phyloP scores from a whole-genome alignment of 2,797 vertebrate species.

The Scyliorhinus canicula region DNA sequence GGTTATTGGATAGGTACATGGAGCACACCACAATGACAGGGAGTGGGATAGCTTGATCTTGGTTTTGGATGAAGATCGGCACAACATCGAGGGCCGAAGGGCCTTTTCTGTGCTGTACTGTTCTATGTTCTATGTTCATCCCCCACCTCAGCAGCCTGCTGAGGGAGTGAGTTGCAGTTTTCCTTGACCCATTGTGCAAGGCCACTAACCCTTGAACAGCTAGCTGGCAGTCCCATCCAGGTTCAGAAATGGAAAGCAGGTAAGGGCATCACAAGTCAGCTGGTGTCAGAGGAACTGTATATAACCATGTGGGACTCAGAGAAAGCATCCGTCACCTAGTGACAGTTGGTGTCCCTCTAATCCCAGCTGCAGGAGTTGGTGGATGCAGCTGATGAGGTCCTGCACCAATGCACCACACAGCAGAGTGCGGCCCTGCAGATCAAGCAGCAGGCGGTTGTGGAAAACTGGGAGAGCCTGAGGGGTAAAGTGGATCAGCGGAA shows the following conservation, averaged over 20 bases:
- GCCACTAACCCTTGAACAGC: not conserved
- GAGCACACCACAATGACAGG: too few species aligned
- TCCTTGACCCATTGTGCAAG: not conserved
- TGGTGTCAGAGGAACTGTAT: not conserved
- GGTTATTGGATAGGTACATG: too few species aligned
- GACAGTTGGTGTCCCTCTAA: not conserved
- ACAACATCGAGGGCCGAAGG: too few species aligned
- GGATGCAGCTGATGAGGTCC: constrained; percentile 51
- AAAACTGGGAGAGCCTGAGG: constrained; percentile 68
- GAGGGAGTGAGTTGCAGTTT: not conserved
- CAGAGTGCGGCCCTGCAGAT: constrained; percentile 57
- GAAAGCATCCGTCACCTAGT: not conserved
- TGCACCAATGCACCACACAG: constrained; percentile 52
- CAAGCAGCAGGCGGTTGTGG: constrained; percentile 65
- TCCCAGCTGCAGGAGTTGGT: constrained; percentile 73
- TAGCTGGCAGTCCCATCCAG: not conserved
- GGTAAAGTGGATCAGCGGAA: constrained; percentile 57
- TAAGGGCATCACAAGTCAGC: not conserved
- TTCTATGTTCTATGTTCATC: too few species aligned
- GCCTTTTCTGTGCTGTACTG: too few species aligned
- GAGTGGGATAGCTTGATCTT: too few species aligned
- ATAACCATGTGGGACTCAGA: not conserved
- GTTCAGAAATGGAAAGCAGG: not conserved
- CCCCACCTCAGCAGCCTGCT: not conserved
- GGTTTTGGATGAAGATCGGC: too few species aligned